Evolutionary conservation across 2,888 invertebrate species (phyloP).

Genomic region (Apotomis capreana): DNA sequence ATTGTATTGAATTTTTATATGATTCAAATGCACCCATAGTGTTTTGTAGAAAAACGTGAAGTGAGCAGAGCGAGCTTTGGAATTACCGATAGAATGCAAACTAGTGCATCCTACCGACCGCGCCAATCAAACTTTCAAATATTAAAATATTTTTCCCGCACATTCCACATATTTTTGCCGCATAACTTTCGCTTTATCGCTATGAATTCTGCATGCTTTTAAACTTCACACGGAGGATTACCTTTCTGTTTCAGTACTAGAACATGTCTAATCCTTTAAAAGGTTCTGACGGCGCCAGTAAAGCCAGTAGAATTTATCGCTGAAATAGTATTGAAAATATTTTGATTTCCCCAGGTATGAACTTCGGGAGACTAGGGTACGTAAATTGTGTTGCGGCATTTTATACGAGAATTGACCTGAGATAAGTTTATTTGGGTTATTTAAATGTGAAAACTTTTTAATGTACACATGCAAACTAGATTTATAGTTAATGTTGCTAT

Average conservation of each 20-base stretch:
- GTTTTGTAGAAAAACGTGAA: no score
- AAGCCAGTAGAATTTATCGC: constrained; percentile 4
- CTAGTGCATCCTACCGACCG: not conserved
- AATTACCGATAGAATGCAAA: not conserved
- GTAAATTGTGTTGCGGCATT: not conserved
- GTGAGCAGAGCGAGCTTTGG: not conserved
- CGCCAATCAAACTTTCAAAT: not conserved
- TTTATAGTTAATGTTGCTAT: not conserved
- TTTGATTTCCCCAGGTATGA: constrained; percentile 3
- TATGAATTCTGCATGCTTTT: not conserved
- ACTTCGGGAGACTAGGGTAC: not conserved
- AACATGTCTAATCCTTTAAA: constrained; percentile 31
- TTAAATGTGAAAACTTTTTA: not conserved
- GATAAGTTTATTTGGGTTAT: not conserved
- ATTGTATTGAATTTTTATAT: no score
- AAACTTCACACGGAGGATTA: constrained; percentile 11
- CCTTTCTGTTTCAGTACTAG: not conserved
- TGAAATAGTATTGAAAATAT: constrained; percentile 5
- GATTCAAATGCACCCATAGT: no score
- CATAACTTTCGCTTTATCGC: not conserved
- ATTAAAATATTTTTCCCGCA: not conserved
- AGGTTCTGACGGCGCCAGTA: constrained; percentile 13
- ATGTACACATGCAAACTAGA: not conserved
- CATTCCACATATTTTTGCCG: not conserved
- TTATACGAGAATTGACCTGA: not conserved